Evolutionary conservation across 2,113 vertebrate species (phyloP).

Genomic region (Micromys minutus): DNA sequence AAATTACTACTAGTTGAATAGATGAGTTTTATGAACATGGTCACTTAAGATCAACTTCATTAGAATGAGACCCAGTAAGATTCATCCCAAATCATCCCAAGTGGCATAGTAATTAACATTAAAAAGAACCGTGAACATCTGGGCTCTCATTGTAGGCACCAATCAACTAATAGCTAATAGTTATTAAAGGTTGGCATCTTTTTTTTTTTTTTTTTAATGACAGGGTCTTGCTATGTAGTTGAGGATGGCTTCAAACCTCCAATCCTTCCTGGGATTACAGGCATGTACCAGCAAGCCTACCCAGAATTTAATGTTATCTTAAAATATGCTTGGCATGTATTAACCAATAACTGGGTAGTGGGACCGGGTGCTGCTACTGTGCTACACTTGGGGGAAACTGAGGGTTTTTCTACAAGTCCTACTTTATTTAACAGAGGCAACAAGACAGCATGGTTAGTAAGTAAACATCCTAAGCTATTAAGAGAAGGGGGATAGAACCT

Average conservation of each 20-base stretch:
- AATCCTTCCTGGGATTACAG: not conserved
- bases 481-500: no score
- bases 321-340: not conserved
- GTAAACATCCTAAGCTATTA: no score
- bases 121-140: not conserved
- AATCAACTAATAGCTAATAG: not conserved
- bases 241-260: not conserved
- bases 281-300: not conserved
- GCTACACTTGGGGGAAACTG: not conserved
- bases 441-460: not conserved
- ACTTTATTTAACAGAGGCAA: not conserved
- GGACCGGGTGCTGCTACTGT: not conserved
- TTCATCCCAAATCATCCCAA: not conserved
- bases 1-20: not conserved
- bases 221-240: not conserved
- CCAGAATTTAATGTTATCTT: not conserved
- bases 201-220: not conserved
- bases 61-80: not conserved
- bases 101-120: not conserved
- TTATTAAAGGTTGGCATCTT: not conserved
- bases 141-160: not conserved
- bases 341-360: not conserved
- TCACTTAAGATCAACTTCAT: not conserved
- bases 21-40: not conserved
- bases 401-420: not conserved